A percentile compares a stretch with the other conserved stretches of the same genome.
Evolutionary conservation across 2,797 vertebrate species (phyloP).

Genomic region (Holocentrus rufus): DNA sequence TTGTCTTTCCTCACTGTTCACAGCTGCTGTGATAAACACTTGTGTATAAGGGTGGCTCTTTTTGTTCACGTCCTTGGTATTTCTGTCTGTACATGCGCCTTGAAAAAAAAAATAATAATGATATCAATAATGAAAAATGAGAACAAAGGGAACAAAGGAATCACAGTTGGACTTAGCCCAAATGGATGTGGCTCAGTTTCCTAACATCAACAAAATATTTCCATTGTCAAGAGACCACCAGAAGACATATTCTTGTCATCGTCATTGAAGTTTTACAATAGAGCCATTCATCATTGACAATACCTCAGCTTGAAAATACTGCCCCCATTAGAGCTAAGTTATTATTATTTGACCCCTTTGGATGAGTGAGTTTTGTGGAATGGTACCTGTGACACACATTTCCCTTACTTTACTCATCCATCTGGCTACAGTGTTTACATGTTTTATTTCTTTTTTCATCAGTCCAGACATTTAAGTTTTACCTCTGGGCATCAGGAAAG

Average conservation of each 20-base stretch:
- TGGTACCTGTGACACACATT: slow-evolving; percentile 5
- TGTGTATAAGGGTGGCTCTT: background rate
- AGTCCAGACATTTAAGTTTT: background rate
- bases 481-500: too few relatives aligned
- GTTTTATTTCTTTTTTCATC: background rate
- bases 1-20: background rate
- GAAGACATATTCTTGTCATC: slow-evolving; percentile 54
- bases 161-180: slow-evolving; percentile 12
- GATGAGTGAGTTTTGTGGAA: slow-evolving; percentile 38
- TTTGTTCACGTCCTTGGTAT: slow-evolving; percentile 13
- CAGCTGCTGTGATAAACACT: background rate
- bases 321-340: background rate
- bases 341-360: slow-evolving; percentile 27
- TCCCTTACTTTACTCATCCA: slow-evolving; percentile 19
- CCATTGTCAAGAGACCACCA: slow-evolving; percentile 30
- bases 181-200: slow-evolving; percentile 49
- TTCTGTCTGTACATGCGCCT: slow-evolving; percentile 17
- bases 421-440: slow-evolving; percentile 11
- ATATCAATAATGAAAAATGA: background rate
- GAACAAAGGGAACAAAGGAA: slow-evolving; percentile 16
- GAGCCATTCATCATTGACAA: slow-evolving; percentile 30
- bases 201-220: slow-evolving; percentile 34
- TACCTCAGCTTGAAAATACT: slow-evolving; percentile 17
- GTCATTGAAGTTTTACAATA: slow-evolving; percentile 38
- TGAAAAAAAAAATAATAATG: background rate